Base-by-base conservation (phyloP, 2,113 vertebrate genomes). In the Chaetodon auriga region DNA sequence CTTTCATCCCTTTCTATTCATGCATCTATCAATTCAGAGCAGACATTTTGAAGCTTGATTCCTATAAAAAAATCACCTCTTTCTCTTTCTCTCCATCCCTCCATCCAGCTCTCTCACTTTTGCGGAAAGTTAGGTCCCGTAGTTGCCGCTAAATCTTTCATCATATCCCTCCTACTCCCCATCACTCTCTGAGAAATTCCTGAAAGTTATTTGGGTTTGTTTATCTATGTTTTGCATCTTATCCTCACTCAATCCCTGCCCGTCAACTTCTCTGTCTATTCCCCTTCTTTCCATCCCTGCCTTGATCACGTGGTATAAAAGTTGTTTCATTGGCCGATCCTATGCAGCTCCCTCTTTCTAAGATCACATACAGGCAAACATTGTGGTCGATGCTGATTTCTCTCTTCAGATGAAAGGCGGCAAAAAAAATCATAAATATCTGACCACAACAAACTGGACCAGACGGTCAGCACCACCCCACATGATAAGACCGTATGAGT, bases 381-480 rank as follows among this genome's bases (percentile, higher is more conserved):
- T 16, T 74, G 55, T 58, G 69, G 86, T 30, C 14, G 15, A 70
- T 80, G 63, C 55, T 69, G 54, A 70, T 81, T 83, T 87, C 43
- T 73, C 75, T 60, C 49, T 41, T 66, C 11, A 80, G 62, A 81
- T 82, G 77, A 87, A 90, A 87, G 48, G 64, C 58, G 7, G 36
- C 1, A 30, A 19, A 36, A 68, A 68, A 82, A 68, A 82, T 68
- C 68, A 68, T 55, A 72, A 78, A 86, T 82, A 83, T 88, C 74
- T 88, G 77, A 89, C 81, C 85, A 75, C 84, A 91, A 85, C 68
- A 73, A 85, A 72, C 76, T 36, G 62, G 54, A n/a, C 57, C 49
- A 75, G 63, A 61, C 49, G 68, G 64, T 62, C 63, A 72, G 80
- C 75, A 87, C 69, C 43, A 53, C 5, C 57, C 41, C 54, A 71